Conservation (phyloP, 1,140 invertebrate genomes). For the Drosophila sulfurigaster region DNA sequence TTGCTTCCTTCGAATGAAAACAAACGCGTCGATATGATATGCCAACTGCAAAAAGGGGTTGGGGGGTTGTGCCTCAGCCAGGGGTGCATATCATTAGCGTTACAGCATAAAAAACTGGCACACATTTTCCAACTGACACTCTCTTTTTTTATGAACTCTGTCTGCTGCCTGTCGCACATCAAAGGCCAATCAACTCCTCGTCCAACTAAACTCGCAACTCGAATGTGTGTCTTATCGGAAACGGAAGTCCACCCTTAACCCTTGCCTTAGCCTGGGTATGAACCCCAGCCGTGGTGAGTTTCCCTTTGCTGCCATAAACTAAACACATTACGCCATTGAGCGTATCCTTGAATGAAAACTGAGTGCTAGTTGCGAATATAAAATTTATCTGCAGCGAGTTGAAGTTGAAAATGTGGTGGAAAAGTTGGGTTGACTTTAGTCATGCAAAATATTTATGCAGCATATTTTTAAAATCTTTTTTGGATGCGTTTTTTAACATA, state of each 20-base stretch:
- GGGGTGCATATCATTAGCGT: constrained; percentile 80
- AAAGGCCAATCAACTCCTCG: constrained; percentile 78
- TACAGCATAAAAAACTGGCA: constrained; percentile 51
- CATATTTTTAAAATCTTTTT: too few species aligned
- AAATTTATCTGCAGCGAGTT: background rate
- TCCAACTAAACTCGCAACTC: constrained; percentile 24
- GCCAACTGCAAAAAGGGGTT: constrained; percentile 23
- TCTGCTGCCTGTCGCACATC: constrained; percentile 52
- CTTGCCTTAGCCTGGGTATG: constrained; percentile 54
- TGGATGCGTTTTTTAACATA: too few species aligned
- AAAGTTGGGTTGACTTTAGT: background rate
- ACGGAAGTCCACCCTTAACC: constrained; percentile 75
- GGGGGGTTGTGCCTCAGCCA: constrained; percentile 34
- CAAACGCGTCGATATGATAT: constrained; percentile 65
- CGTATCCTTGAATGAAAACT: background rate
- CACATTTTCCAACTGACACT: constrained; percentile 78
- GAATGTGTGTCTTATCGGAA: constrained; percentile 68
- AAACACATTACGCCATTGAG: background rate
- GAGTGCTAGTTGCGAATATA: background rate
- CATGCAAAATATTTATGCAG: too few species aligned
- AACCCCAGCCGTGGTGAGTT: constrained; percentile 64
- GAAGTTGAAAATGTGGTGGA: background rate
- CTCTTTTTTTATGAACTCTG: constrained; percentile 46
- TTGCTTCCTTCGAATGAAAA: constrained; percentile 68
- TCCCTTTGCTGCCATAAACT: constrained; percentile 48